Evolutionary conservation across 1,140 invertebrate genomes (phyloP), one percentile per base, ranked within the genome.

Genomic region (Maconellicoccus hirsutus): DNA sequence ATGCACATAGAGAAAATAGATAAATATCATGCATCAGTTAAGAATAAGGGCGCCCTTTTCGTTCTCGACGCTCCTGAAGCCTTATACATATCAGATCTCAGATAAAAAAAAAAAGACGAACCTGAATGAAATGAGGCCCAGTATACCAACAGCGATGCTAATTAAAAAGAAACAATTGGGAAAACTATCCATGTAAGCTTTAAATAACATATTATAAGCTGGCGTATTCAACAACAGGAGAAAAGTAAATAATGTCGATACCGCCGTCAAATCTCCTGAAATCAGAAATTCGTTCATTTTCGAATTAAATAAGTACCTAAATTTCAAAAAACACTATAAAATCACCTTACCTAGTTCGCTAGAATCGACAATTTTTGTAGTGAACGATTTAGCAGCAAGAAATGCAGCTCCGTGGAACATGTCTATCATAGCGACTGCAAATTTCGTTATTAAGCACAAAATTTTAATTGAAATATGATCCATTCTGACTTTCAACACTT

Each of bases 351-450:
- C 74, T 12, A 75, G 27, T 23, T 75, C 73, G 16, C 59, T 33
- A 21, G 26, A 52, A 1, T 73, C 66, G 14, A 75, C 73, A 4
- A 75, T 23, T 70, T 75, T 75, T 6, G 74, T 74, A 1, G 72
- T 72, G 12, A 73, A 72, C 10, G 74, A 75, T 8, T 71, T 72
- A 21, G 69, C 52, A 12, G 72, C 63, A 19, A 73, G 61, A 7
- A 72, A 71, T 3, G 72, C 73, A 0, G 74, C 72, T 16, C 42
- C 42, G n/a, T 52, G 42, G n/a, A 52, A 52, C 42, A 52, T 52
- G 42, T 52, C 42, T 52, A 52, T 8, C 6, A 52, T 14, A 16
- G 12, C 10, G n/a, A 52, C 42, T 52, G 42, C 3, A 52, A 52
- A 52, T n/a, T n/a, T n/a, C n/a, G n/a, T n/a, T n/a, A n/a, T n/a